Base-by-base conservation (phyloP, 2,113 vertebrate species). In the Columbina picui region DNA sequence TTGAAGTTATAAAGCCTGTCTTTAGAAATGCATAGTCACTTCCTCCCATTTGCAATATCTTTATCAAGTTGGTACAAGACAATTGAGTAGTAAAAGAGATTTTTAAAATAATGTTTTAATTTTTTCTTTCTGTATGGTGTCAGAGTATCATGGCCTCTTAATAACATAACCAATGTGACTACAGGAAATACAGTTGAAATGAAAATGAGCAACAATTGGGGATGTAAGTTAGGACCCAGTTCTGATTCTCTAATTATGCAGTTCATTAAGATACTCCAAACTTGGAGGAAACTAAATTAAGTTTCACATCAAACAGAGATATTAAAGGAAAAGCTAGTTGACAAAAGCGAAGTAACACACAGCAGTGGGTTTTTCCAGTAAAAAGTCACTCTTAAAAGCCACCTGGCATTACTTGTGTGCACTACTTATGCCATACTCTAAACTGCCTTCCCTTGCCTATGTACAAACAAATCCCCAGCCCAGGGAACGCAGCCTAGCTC, bases 391-490 rank as follows among this genome's bases (percentile, higher is more conserved):
- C 30, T 3, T 6, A 26, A 25, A 56, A 22, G 20, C n/a, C 67
- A 2, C 30, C 26, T 3, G 27, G 32, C 32, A 4, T 19, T 2
- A 2, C 59, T 9, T 1, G n/a, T 0, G 27, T 2, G 36, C 32
- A 2, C 5, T 7, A 4, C 45, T 12, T 6, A 2, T 0, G 39
- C 49, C 49, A 1, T 2, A 3, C 4, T 17, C 85, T 9, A 22
- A 16, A 5, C 53, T 1, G 32, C 1, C 38, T 10, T 11, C 26
- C 55, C 53, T 11, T 29, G 7, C 3, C 60, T 1, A 2, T 1
- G 7, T 2, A 1, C 3, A 6, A 9, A 6, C 4, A 10, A 17
- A 5, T 3, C 0, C 12, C 1, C 27, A 1, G 57, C 30, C 29
- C 39, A 0, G 4, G 14, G 19, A 2, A 47, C 56, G 11, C 0